Percentiles rank a stretch among this genome's conserved stretches.
Evolutionary conservation across 2,888 invertebrate genomes (phyloP).

Genomic region (Clanis bilineata): DNA sequence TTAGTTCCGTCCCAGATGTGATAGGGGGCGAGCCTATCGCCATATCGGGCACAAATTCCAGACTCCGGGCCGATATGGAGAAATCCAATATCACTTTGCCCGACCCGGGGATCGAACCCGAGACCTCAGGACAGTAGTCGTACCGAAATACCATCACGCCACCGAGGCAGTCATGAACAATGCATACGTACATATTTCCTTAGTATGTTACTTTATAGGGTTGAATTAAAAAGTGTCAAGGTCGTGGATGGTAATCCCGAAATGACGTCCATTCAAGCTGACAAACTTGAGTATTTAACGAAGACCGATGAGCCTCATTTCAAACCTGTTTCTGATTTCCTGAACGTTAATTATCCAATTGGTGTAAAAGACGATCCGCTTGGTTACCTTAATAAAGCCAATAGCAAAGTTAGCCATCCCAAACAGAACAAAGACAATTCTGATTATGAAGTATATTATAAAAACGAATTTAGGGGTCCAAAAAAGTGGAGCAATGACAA

Average conservation of each 20-base stretch:
- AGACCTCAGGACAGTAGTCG: too few species aligned
- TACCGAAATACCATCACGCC: too few species aligned
- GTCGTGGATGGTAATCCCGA: conserved; percentile 32
- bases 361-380: conserved; percentile 24
- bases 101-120: too few species aligned
- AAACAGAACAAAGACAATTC: conserved; percentile 34
- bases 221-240: conserved; percentile 66
- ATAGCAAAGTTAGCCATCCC: conserved; percentile 22
- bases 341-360: conserved; percentile 19
- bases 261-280: conserved; percentile 19
- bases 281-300: conserved; percentile 23
- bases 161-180: too few species aligned
- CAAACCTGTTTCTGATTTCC: conserved; percentile 22
- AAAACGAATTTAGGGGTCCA: conserved; percentile 51
- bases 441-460: conserved; percentile 60
- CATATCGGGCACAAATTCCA: too few species aligned
- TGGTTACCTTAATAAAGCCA: conserved; percentile 28
- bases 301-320: conserved; percentile 22
- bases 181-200: too few species aligned
- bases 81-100: too few species aligned
- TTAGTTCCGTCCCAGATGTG: too few species aligned
- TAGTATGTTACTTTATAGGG: too few species aligned
- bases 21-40: too few species aligned
- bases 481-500: conserved; percentile 58
- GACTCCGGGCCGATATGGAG: too few species aligned